A percentile compares a stretch with the other conserved stretches of the same genome.
phyloP scores from a whole-genome alignment of 2,113 vertebrate genomes.

The Neomonachus schauinslandi region DNA sequence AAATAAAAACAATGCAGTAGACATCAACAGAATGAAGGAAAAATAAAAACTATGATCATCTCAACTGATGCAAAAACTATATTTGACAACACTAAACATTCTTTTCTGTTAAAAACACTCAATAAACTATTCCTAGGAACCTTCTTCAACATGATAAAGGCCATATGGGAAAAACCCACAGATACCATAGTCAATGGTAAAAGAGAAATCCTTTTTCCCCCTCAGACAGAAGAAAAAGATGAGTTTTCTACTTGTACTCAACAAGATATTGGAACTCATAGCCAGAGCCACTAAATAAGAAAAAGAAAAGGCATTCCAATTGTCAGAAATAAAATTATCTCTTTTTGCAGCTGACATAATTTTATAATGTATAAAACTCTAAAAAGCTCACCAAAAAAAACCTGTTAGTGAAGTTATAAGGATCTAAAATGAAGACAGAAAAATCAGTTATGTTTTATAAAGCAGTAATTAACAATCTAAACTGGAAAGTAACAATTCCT shows the following conservation, averaged over 20 bases:
- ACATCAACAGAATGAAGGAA: background rate
- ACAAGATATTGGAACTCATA: background rate
- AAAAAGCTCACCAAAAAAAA: background rate
- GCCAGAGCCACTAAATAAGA: background rate
- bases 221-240: background rate
- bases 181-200: background rate
- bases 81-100: background rate
- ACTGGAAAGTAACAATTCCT: background rate
- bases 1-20: background rate
- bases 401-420: background rate
- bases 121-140: background rate
- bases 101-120: too few relatives aligned
- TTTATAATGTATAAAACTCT: background rate
- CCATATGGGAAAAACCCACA: background rate
- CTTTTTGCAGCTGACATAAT: background rate
- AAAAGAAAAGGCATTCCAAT: background rate
- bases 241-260: background rate
- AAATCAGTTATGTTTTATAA: background rate
- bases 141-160: background rate
- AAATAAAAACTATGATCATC: background rate
- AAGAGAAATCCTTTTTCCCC: background rate
- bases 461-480: background rate
- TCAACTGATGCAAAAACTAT: background rate
- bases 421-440: background rate
- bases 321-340: background rate